Percentiles rank a stretch among this genome's conserved stretches.
Evolutionary conservation across 2,113 vertebrate genomes (phyloP).

Genomic region (Hippotragus niger): DNA sequence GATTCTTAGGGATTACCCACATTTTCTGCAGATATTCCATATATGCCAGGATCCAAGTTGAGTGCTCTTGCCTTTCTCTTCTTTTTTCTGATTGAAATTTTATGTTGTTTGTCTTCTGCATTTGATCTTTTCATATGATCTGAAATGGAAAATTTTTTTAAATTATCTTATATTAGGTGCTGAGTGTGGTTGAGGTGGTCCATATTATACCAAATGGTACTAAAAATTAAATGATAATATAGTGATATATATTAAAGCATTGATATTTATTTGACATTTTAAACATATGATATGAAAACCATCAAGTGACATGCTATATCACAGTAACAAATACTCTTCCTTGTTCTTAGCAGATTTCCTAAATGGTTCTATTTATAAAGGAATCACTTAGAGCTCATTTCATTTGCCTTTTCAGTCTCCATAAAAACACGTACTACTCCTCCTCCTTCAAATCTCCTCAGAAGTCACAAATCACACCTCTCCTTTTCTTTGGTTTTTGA

Average conservation of each 20-base stretch:
- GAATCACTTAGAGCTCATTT: neutral
- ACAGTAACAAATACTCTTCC: conserved; percentile 7
- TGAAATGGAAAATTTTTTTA: neutral
- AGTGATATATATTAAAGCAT: neutral
- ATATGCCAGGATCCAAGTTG: neutral
- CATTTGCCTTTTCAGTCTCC: neutral
- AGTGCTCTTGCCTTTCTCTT: neutral
- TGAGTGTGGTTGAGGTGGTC: neutral
- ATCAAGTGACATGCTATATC: conserved; percentile 3
- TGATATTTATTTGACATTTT: neutral
- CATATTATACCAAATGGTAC: neutral
- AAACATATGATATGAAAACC: conserved; percentile 17
- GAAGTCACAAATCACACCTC: neutral
- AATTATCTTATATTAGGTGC: neutral
- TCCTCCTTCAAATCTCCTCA: neutral
- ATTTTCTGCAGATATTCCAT: neutral
- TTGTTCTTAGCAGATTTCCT: conserved; percentile 17
- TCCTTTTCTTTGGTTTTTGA: neutral
- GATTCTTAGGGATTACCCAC: neutral
- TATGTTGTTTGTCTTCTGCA: neutral
- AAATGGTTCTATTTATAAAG: neutral
- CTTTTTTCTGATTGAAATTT: neutral
- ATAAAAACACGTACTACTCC: neutral
- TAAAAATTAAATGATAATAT: neutral
- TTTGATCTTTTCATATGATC: neutral